Conservation (phyloP, 2,888 invertebrate genomes). For the Leucania comma region DNA sequence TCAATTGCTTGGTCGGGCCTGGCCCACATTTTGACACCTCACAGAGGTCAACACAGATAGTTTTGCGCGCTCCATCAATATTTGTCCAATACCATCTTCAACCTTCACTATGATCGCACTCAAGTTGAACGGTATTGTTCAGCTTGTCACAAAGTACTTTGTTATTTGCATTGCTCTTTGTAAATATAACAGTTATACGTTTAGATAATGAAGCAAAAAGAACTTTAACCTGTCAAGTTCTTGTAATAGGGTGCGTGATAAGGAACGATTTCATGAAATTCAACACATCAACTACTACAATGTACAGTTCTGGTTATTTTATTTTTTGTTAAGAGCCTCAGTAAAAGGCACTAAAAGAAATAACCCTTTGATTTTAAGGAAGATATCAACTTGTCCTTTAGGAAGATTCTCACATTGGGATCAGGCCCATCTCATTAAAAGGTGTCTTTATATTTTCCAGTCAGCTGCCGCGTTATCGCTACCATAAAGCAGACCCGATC, state of each 20-base stretch:
- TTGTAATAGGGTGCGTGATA: constrained; percentile 6
- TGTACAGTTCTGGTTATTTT: constrained; percentile 7
- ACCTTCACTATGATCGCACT: constrained; percentile 74
- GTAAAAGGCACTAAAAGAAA: constrained; percentile 67
- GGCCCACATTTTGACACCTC: constrained; percentile 87
- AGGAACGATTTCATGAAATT: constrained; percentile 13
- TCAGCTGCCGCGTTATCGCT: constrained; percentile 85
- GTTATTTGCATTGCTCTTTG: constrained; percentile 59
- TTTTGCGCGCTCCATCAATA: constrained; percentile 82
- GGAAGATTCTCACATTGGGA: constrained; percentile 80
- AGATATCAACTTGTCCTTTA: constrained; percentile 75
- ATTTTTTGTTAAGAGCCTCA: neutral
- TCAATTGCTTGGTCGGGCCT: constrained; percentile 83
- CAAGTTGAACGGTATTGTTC: constrained; percentile 69
- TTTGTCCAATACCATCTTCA: constrained; percentile 80
- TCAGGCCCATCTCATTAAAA: constrained; percentile 83
- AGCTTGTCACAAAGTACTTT: constrained; percentile 63
- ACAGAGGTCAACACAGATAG: constrained; percentile 83
- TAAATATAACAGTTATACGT: constrained; percentile 43
- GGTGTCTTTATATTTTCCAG: constrained; percentile 83
- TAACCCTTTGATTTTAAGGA: constrained; percentile 76
- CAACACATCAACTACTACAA: constrained; percentile 6
- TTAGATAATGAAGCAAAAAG: constrained; percentile 18
- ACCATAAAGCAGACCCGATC: constrained; percentile 82
- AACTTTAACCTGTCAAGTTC: constrained; percentile 16